Percentiles rank a stretch among this genome's conserved stretches.
Evolutionary conservation across 2,113 vertebrate genomes (phyloP).

Genomic region (Rhodinocichla rosea): DNA sequence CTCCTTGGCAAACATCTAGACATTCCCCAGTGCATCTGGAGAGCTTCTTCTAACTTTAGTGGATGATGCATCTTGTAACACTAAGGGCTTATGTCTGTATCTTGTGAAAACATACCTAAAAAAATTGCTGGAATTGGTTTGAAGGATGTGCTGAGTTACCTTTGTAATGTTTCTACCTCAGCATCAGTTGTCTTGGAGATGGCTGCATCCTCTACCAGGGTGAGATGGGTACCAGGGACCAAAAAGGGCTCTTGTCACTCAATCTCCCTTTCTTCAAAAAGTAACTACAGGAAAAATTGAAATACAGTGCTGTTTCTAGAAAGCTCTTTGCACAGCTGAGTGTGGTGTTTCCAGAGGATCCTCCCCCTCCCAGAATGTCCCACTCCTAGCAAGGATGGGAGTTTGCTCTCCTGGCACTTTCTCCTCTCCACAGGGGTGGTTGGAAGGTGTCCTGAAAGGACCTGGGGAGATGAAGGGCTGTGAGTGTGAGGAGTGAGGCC

Average conservation of each 20-base stretch:
- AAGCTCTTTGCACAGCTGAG: not conserved
- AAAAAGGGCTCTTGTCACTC: not conserved
- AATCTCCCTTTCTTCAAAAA: not conserved
- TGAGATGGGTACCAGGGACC: not conserved
- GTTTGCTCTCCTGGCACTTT: not conserved
- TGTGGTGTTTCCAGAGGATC: not conserved
- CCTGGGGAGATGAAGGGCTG: not conserved
- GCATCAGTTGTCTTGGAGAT: not conserved
- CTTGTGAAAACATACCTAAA: not conserved
- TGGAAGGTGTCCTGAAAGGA: not conserved
- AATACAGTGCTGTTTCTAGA: not conserved
- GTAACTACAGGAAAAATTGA: not conserved
- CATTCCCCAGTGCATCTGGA: not conserved
- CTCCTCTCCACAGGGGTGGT: not conserved
- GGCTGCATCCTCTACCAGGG: not conserved
- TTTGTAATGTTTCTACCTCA: not conserved
- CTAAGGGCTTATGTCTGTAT: not conserved
- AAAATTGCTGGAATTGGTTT: not conserved
- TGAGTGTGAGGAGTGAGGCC: not conserved
- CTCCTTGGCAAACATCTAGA: not conserved
- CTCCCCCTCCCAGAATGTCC: not conserved
- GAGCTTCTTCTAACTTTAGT: not conserved
- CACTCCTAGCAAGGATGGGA: not conserved
- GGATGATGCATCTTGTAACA: not conserved
- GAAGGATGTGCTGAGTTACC: not conserved